Percentiles rank a stretch among this genome's conserved stretches.
These are phyloP conservation scores for Sebastes matsubarae DNA, from an alignment of 2,797 vertebrate genomes.

Conservation along the genomic window DNA sequence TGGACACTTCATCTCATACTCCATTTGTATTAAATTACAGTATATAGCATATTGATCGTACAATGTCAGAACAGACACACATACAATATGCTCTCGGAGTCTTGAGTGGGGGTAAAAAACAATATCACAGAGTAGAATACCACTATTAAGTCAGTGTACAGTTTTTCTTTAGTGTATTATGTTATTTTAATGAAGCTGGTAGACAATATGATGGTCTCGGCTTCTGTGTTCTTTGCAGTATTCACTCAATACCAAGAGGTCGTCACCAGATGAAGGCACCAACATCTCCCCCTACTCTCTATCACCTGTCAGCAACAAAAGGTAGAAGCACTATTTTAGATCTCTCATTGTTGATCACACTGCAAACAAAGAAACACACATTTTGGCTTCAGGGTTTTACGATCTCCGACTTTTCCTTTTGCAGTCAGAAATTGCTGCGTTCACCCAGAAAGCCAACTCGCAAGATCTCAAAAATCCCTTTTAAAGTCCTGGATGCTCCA, in stretches of 20 bases:
- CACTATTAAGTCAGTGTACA: neutral
- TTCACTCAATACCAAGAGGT: conserved; percentile 89
- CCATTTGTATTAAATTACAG: neutral
- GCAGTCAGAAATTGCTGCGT: conserved; percentile 91
- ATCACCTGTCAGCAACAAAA: conserved; percentile 96
- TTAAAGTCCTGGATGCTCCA: conserved; percentile 94
- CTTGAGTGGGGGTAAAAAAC: neutral
- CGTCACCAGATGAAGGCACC: conserved; percentile 89
- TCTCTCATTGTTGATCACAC: neutral
- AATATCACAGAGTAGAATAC: neutral
- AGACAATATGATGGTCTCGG: neutral
- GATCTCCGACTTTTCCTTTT: neutral
- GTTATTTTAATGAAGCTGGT: conserved; percentile 2
- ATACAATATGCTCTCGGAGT: neutral
- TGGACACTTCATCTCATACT: conserved; percentile 4
- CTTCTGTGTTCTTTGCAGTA: conserved; percentile 79
- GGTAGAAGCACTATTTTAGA: conserved; percentile 71
- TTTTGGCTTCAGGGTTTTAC: neutral
- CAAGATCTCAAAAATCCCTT: conserved; percentile 96
- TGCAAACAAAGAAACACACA: neutral
- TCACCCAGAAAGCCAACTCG: conserved; percentile 93
- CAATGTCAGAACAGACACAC: neutral
- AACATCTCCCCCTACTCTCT: conserved; percentile 93
- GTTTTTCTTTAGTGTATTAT: neutral
- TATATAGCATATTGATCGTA: neutral